phyloP scores from a whole-genome alignment of 2,888 invertebrate genomes.

The Parthenolecanium corni region DNA sequence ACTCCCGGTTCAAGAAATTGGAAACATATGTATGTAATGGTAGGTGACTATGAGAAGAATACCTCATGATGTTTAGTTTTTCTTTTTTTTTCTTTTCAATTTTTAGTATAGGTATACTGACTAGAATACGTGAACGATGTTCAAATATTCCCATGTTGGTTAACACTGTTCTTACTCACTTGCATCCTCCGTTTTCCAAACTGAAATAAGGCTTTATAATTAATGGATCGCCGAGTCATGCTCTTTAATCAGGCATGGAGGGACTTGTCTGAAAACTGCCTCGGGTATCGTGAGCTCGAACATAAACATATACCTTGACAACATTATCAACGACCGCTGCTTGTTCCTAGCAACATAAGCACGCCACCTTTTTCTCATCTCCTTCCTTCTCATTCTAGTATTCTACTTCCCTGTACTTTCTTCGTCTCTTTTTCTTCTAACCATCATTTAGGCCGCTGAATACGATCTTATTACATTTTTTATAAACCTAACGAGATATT shows the following conservation, averaged over 20 bases:
- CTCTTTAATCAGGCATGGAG: constrained; percentile 28
- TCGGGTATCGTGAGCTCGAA: constrained; percentile 28
- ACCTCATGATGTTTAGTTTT: neutral
- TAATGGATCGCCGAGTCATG: constrained; percentile 29
- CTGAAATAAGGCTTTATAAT: constrained; percentile 29
- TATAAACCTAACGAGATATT: constrained; percentile 28
- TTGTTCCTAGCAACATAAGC: constrained; percentile 16
- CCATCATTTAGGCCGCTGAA: constrained; percentile 25
- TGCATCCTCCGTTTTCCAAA: constrained; percentile 19
- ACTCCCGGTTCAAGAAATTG: too few relatives aligned
- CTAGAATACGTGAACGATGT: too few relatives aligned
- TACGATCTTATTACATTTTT: constrained; percentile 28
- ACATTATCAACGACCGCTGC: constrained; percentile 26
- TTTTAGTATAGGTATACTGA: too few relatives aligned
- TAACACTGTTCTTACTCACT: constrained; percentile 23
- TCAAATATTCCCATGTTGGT: constrained; percentile 28
- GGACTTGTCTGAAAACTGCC: constrained; percentile 27
- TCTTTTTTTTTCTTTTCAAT: constrained; percentile 12
- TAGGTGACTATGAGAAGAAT: too few relatives aligned
- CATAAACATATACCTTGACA: constrained; percentile 29
- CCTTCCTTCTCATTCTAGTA: neutral
- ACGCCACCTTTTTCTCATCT: constrained; percentile 20
- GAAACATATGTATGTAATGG: too few relatives aligned
- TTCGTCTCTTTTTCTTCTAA: constrained; percentile 4
- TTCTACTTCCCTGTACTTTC: neutral